Base-by-base conservation (phyloP, 2,888 invertebrate species). In the Phengaris arion region DNA sequence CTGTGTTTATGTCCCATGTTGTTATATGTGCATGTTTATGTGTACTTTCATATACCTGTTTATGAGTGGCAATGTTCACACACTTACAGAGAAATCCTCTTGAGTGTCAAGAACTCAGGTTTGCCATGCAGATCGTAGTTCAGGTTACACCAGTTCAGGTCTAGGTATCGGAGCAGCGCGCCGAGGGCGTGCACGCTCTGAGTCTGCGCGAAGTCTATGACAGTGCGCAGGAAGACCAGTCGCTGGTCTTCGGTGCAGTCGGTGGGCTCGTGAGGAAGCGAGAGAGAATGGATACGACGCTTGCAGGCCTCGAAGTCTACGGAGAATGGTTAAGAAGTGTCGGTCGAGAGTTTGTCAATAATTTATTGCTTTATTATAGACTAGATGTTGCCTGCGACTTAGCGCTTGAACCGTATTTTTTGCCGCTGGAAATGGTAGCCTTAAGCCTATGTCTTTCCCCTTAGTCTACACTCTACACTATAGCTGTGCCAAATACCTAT, bases 111-210 rank as follows among this genome's bases (percentile, higher is more conserved):
- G 81, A 94, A 95, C 81, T 92, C 89, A 3, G 94, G 90, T 76
- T 90, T 86, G 79, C 92, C 86, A 83, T 91, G 83, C 85, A 93
- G 84, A 88, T 94, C 93, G 83, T 93, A 87, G 81, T 87, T 87
- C 68, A 95, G 78, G 12, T 90, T 87, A 15, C 93, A 90, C 95
- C 95, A 96, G 83, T 95, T 94, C 74, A 94, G 93, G 79, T 97
- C 97, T 55, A 97, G 83, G 85, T 95, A 96, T 81, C 95, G 94
- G 35, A 97, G 87, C 64, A 97, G 87, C 0, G 96, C 95, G 6
- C 97, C 97, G 4, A 96, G 85, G 0, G 97, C 96, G 82, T 96
- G 95, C 5, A 97, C 93, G 77, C 95, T 95, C 74, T 94, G 92
- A 7, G 92, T 93, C 78, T 95, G 94, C 68, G 94, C 93, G 83